Base-by-base conservation (phyloP, 2,797 vertebrate species). In the Orientallactaga sibirica region DNA sequence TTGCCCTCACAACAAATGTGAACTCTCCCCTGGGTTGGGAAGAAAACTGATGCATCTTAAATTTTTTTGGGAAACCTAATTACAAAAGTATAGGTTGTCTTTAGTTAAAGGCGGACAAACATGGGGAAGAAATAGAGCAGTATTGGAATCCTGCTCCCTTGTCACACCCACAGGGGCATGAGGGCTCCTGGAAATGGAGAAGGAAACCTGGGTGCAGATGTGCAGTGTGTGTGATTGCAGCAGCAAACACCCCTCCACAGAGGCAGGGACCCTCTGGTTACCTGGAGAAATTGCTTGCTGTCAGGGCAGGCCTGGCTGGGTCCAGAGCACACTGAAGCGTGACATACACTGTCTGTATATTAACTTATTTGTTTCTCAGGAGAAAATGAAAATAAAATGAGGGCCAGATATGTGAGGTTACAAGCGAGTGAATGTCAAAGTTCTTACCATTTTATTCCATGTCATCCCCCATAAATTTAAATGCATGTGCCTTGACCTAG, bases 161-260 rank as follows among this genome's bases (percentile, higher is more conserved):
- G 25, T 48, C 6, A 7, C 2, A 5, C 2, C 29, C 43, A 2
- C 0, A 27, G 9, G 64, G 41, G 6, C 37, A 9, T 0, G 14
- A 24, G 16, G 1, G 1, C 41, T 27, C 18, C 7, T 7, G 3
- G 0, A 10, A 3, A 9, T 16, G 27, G 18, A 4, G 19, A 4
- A 41, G 16, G 11, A 29, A 25, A 18, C 4, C 1, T 5, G 10
- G 78, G 27, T 6, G 10, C 48, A 4, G 55, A 12, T 0, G 24
- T 27, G 7, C 14, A 5, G 33, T 1, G 1, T 0, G 1, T 12
- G 0, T 77, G 61, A 22, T 58, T 9, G 73, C 29, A 27, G 27
- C 27, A 48, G 55, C 55, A 58, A 58, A 18, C 27, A 4, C 4
- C 67, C 29, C 29, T 6, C 67, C 66, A 7, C 66, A 67, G 27